A percentile compares a stretch with the other conserved stretches of the same genome.
Conservation (phyloP, 2,797 vertebrate species). For the Squalus acanthias region DNA sequence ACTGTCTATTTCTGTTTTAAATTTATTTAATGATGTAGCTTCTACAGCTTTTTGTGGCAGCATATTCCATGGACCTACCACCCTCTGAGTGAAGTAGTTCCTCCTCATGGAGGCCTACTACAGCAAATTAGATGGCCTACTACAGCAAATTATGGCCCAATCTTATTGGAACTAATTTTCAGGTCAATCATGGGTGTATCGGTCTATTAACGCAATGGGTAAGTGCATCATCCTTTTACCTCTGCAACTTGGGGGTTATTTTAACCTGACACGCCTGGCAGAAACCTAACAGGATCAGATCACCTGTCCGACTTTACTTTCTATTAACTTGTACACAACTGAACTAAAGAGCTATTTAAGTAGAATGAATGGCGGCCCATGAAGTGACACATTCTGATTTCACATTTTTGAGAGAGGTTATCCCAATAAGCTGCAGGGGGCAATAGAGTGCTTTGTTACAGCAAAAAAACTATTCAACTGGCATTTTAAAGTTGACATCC, state of each 20-base stretch:
- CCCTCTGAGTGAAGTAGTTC: too few species aligned
- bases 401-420: neutral
- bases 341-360: neutral
- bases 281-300: neutral
- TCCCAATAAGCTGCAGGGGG: neutral
- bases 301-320: neutral
- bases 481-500: neutral
- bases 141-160: neutral
- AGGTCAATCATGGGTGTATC: neutral
- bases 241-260: neutral
- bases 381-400: neutral
- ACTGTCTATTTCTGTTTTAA: too few species aligned
- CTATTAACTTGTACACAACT: neutral
- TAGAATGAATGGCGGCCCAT: neutral
- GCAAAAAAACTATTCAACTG: neutral
- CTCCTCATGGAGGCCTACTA: too few species aligned
- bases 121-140: neutral
- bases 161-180: neutral
- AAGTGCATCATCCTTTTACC: neutral
- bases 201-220: neutral
- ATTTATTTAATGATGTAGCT: too few species aligned
- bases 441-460: neutral
- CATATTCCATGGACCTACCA: too few species aligned
- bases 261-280: neutral
- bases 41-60: too few species aligned